These are phyloP conservation scores for Agrochola lota DNA, from an alignment of 2,888 invertebrate species.

Conservation along the genomic window DNA sequence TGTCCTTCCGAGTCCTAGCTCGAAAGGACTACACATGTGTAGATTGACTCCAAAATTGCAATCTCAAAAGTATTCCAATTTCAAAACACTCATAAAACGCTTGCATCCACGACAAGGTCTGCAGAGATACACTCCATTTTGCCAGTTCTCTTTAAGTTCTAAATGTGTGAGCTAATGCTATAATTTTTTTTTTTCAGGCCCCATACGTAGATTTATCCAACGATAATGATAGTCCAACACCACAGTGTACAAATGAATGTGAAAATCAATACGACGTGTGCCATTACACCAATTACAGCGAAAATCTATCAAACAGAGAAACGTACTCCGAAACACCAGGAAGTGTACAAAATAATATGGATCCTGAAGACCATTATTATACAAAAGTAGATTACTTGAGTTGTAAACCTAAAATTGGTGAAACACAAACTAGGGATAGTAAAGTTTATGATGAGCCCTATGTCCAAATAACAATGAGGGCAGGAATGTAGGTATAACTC, in stretches of 20 bases:
- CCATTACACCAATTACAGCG: background rate
- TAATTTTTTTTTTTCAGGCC: too few relatives aligned
- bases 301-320: background rate
- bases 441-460: conserved; percentile 28
- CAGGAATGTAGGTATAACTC: too few relatives aligned
- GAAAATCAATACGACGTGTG: background rate
- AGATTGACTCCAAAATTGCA: too few relatives aligned
- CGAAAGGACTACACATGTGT: too few relatives aligned
- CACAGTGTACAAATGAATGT: background rate
- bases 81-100: too few relatives aligned
- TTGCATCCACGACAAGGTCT: too few relatives aligned
- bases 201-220: background rate
- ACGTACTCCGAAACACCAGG: background rate
- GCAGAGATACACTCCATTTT: too few relatives aligned
- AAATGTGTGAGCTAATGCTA: too few relatives aligned
- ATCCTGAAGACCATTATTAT: conserved; percentile 12
- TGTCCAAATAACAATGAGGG: background rate
- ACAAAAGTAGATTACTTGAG: conserved; percentile 9
- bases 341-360: background rate
- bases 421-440: background rate
- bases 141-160: too few relatives aligned
- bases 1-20: too few relatives aligned
- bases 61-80: too few relatives aligned
- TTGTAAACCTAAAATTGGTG: conserved; percentile 14
- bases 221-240: background rate